Evolutionary conservation across 2,888 invertebrate species (phyloP).

Genomic region (Xanthia togata): DNA sequence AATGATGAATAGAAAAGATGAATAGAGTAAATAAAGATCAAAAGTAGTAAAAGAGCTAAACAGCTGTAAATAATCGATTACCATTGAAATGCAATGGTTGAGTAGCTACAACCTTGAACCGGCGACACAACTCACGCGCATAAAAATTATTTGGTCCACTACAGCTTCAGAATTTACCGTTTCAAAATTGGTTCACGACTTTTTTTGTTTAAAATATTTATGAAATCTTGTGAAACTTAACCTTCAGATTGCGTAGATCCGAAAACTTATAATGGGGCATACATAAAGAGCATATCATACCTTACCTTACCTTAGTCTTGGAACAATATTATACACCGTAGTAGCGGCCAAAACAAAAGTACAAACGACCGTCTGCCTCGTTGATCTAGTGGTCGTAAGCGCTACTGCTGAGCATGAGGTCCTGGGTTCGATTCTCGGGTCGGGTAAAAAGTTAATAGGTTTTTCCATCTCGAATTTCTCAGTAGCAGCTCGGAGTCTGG

Average conservation of each 20-base stretch:
- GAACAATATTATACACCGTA: not conserved
- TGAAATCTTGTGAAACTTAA: constrained; percentile 19
- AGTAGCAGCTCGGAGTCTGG: no score
- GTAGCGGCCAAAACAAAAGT: no score
- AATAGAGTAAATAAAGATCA: constrained; percentile 10
- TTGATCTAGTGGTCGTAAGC: no score
- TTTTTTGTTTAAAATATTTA: constrained; percentile 32
- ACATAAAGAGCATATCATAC: not conserved
- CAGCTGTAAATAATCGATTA: constrained; percentile 28
- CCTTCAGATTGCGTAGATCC: constrained; percentile 3
- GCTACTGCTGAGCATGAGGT: no score
- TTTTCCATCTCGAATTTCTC: no score
- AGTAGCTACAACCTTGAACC: constrained; percentile 72
- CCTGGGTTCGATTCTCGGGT: no score
- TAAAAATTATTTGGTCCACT: constrained; percentile 57
- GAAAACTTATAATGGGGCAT: not conserved
- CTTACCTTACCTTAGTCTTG: no score
- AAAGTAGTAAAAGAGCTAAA: constrained; percentile 36
- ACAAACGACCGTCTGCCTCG: no score
- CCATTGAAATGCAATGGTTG: constrained; percentile 65
- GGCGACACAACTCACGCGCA: constrained; percentile 58
- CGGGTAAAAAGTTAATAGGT: no score
- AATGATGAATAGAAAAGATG: constrained; percentile 12
- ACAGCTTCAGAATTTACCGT: constrained; percentile 42
- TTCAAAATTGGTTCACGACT: constrained; percentile 29